These are phyloP conservation scores for Sarcophaga carnaria DNA, from an alignment of 2,888 invertebrate species.

Conservation along the genomic window DNA sequence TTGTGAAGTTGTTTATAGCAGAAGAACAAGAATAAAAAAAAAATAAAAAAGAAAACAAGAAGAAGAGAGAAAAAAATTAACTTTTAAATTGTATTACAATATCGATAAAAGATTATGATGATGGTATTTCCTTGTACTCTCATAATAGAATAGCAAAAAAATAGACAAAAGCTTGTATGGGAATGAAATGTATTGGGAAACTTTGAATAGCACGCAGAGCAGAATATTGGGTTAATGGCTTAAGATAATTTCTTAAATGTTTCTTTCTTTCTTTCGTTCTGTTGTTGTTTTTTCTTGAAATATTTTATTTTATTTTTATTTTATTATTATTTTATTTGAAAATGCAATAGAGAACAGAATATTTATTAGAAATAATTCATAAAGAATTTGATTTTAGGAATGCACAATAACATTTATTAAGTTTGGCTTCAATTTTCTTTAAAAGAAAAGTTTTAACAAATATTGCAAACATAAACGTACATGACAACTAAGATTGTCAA, in stretches of 20 bases:
- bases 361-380: no score
- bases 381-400: no score
- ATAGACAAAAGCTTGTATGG: not conserved
- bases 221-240: slow-evolving; percentile 20
- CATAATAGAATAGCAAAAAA: slow-evolving; percentile 10
- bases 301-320: not conserved
- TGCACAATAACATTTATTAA: no score
- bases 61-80: slow-evolving; percentile 40
- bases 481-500: no score
- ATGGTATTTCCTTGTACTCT: slow-evolving; percentile 23
- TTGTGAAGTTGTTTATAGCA: not conserved
- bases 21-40: not conserved
- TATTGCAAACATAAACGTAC: no score
- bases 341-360: not conserved
- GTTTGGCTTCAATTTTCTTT: no score
- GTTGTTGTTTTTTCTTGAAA: not conserved
- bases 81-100: slow-evolving; percentile 64
- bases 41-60: no score
- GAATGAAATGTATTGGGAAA: not conserved
- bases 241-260: slow-evolving; percentile 2
- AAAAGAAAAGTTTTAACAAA: no score
- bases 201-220: no score
- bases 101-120: slow-evolving; percentile 63
- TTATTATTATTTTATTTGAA: not conserved
- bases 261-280: not conserved